Evolutionary conservation across 2,113 vertebrate genomes (phyloP).

Genomic region (Hippolais icterina): DNA sequence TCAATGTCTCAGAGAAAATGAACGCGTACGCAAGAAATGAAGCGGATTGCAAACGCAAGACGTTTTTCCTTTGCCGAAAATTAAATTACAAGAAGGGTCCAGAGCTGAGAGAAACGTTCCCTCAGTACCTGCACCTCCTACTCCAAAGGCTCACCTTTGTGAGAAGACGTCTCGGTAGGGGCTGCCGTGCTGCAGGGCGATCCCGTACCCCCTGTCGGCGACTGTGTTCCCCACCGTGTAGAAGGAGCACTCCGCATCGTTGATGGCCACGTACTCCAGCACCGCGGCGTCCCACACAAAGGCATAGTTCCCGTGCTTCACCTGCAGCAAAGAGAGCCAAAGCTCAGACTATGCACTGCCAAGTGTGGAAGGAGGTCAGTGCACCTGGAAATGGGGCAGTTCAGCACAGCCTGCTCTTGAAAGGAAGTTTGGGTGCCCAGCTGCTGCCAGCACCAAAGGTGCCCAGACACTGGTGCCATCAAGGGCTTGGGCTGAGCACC

Average conservation of each 20-base stretch:
- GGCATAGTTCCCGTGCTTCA: constrained; percentile 93
- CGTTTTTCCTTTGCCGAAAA: not conserved
- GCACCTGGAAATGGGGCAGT: not conserved
- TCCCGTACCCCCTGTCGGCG: constrained; percentile 93
- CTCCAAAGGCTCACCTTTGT: constrained; percentile 83
- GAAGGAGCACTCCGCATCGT: constrained; percentile 94
- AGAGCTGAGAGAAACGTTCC: not conserved
- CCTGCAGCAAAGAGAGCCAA: constrained; percentile 71
- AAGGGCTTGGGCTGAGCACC: not conserved
- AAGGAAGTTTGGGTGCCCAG: not conserved
- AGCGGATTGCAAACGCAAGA: not conserved
- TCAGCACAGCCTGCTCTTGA: not conserved
- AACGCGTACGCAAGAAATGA: not conserved
- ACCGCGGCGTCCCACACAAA: constrained; percentile 98
- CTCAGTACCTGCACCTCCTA: not conserved
- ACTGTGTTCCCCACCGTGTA: constrained; percentile 88
- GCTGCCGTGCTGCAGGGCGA: constrained; percentile 96
- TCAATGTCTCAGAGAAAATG: not conserved
- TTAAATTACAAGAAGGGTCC: not conserved
- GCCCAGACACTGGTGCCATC: accelerated
- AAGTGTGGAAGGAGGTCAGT: not conserved
- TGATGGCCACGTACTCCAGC: constrained; percentile 94
- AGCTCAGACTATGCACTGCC: not conserved
- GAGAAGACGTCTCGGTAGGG: constrained; percentile 97
- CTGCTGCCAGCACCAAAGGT: not conserved